Percentiles rank a stretch among this genome's conserved stretches.
Evolutionary conservation across 2,113 vertebrate species (phyloP).

Genomic region (Aptenodytes forsteri): DNA sequence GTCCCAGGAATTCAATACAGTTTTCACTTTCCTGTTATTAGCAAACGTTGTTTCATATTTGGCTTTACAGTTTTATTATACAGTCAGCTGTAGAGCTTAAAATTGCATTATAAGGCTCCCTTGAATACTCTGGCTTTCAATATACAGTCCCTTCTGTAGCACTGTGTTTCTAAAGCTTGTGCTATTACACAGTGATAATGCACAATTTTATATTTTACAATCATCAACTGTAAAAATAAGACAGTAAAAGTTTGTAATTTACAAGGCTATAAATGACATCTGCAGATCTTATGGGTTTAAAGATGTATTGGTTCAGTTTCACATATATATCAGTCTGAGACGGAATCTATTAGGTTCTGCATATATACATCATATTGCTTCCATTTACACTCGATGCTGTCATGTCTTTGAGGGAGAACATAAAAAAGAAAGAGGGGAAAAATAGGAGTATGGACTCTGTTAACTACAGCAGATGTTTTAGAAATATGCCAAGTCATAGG

Average conservation of each 20-base stretch:
- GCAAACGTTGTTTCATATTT: constrained; percentile 40
- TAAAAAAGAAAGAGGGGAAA: constrained; percentile 12
- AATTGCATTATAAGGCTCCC: constrained; percentile 30
- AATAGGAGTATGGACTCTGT: neutral
- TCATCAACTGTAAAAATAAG: constrained; percentile 57
- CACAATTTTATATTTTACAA: constrained; percentile 57
- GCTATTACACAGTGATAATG: constrained; percentile 56
- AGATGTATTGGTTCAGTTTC: constrained; percentile 40
- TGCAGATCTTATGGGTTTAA: constrained; percentile 54
- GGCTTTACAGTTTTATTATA: constrained; percentile 63
- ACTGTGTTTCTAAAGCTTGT: constrained; percentile 14
- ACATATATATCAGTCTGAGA: neutral
- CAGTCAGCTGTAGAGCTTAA: constrained; percentile 30
- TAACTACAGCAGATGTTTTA: constrained; percentile 46
- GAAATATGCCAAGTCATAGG: neutral
- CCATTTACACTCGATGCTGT: neutral
- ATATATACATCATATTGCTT: constrained; percentile 33
- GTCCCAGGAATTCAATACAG: constrained; percentile 21
- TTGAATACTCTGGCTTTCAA: constrained; percentile 40
- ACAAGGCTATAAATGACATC: constrained; percentile 55
- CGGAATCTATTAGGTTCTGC: constrained; percentile 18
- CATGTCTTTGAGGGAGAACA: constrained; percentile 25
- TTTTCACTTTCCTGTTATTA: constrained; percentile 47
- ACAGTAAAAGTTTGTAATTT: constrained; percentile 64
- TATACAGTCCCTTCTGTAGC: constrained; percentile 27